Evolutionary conservation across 2,113 vertebrate species (phyloP), one percentile per base, ranked within the genome.

Genomic region (Lichenostomus cassidix): DNA sequence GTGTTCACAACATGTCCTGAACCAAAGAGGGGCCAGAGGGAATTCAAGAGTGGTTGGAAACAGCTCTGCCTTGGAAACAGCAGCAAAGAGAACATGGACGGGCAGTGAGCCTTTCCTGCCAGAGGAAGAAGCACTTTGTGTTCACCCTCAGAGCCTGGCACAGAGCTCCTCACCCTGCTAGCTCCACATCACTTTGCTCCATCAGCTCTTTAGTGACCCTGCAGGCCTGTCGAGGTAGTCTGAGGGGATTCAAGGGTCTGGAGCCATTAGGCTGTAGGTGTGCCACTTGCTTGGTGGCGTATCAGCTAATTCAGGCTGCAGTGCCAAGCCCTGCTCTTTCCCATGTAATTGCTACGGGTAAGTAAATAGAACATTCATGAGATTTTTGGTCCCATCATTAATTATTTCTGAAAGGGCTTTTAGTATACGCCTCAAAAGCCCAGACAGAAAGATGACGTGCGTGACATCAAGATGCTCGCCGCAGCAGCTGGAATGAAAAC

Each of bases 391-490:
- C 71, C 82, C 4, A 5, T 92, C 93, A 91, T 97, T 93, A 97
- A 97, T 95, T 95, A 93, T 95, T 96, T 96, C 87, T 96, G 89
- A 95, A 92, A 83, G 81, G 83, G 92, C 95, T 96, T 96, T 96
- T 95, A 92, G 58, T 44, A 17, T 55, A 78, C 4, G 21, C 69
- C 88, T 95, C 85, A 90, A 91, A 96, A 94, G 52, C 70, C 33
- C 50, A 86, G 95, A 75, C 76, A 81, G 83, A 80, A 90, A 75
- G 85, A 69, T 63, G n/a, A 78, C 3, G 29, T 86, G 60, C 12
- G 0, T 70, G 89, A 79, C 87, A 81, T 55, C 79, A 69, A 89
- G 95, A 85, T 28, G 42, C 53, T 88, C 0, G 0, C 81, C 59
- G 64, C 19, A 12, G 39, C 55, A 69, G 62, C 13, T 20, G 28